Evolutionary conservation across 2,113 vertebrate species (phyloP), one percentile per base, ranked within the genome.

Genomic region (Lathamus discolor): DNA sequence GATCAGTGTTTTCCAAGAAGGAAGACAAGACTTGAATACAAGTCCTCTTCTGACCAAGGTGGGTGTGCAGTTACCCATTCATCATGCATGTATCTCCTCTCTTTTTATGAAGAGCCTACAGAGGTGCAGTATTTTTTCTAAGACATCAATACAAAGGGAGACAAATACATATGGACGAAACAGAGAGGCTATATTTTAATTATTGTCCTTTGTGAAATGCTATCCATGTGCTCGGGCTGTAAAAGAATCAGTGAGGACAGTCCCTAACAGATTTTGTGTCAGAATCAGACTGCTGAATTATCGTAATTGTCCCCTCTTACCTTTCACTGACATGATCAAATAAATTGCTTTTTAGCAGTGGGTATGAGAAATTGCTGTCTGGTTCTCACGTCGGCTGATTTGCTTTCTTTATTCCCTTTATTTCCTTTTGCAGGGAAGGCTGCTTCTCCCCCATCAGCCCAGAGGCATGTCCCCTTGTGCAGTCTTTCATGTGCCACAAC

Each of bases 391-490:
- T 64, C 4, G 3, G 51, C 64, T 93, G 46, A 91, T 73, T 37
- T 25, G 4, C 52, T 86, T 83, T 88, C 37, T 96, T 92, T 83
- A 17, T 86, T 79, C 31, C 2, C 3, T 96, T 84, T 84, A 2
- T 77, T 92, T 88, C 35, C 66, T 93, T 51, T 87, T 94, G 10
- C 94, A 99, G 99, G 97, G 99, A 99, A 92, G 98, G 96, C 96
- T 98, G 98, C 94, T 89, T 98, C 97, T 98, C 97, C 54, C 98
- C 98, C n/a, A 94, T 98, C 89, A 98, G 97, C 83, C 98, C 99
- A 5, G 99, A 99, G 95, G 95, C 98, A 0, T 99, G 98, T 81
- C 95, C 98, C 4, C 98, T 99, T 29, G 98, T 99, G 41, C 99
- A 99, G 93, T 98, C 98, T 17, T 98, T 99, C 91, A 95, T 98